These are phyloP conservation scores for Rhodinocichla rosea DNA, from an alignment of 2,113 vertebrate species.

Conservation along the genomic window DNA sequence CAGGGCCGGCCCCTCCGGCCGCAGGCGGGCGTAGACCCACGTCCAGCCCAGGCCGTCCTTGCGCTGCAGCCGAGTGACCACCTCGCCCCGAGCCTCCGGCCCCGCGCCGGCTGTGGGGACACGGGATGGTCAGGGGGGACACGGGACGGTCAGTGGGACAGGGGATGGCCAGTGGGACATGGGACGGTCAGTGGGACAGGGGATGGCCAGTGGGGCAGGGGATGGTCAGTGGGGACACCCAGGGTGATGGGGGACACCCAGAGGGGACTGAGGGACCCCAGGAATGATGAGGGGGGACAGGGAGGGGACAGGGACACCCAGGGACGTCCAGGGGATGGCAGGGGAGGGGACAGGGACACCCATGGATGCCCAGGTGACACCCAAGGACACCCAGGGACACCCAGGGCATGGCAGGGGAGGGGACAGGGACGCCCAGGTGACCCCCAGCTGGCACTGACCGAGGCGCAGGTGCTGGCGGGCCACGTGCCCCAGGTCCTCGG, in stretches of 20 bases:
- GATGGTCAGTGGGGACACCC: background rate
- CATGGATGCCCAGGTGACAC: too few relatives aligned
- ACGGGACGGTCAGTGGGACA: too few relatives aligned
- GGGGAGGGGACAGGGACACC: too few relatives aligned
- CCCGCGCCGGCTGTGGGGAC: background rate
- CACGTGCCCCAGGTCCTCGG: background rate
- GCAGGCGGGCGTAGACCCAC: background rate
- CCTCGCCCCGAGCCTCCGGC: background rate
- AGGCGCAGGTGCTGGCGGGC: conserved; percentile 16
- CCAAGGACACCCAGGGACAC: too few relatives aligned
- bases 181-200: background rate
- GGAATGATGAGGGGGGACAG: too few relatives aligned
- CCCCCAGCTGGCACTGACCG: background rate
- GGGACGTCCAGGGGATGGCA: too few relatives aligned
- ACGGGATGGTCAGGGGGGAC: background rate
- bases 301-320: too few relatives aligned
- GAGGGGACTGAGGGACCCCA: too few relatives aligned
- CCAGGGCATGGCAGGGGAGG: too few relatives aligned
- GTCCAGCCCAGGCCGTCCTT: conserved; percentile 25
- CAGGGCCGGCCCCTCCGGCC: background rate
- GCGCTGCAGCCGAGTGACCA: background rate
- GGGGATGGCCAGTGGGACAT: background rate
- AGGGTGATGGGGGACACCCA: too few relatives aligned
- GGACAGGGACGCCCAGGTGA: too few relatives aligned
- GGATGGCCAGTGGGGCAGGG: too few relatives aligned